Conservation (phyloP, 2,888 invertebrate species). For the Lacanobia oleracea region DNA sequence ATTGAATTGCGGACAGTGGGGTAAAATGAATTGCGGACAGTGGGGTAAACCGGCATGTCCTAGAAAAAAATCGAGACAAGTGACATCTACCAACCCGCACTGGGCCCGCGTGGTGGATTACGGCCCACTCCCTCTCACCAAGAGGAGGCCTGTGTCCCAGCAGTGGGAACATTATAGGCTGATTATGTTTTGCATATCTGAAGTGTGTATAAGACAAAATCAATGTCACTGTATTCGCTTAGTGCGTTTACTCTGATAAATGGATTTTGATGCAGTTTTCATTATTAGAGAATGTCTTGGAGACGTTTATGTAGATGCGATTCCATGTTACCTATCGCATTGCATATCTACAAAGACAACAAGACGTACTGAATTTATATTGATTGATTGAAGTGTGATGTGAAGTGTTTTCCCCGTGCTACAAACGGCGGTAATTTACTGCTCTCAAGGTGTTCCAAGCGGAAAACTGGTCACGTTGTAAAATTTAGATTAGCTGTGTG, state of each 20-base stretch:
- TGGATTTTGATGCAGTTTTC: neutral
- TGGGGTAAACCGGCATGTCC: slow-evolving; percentile 1
- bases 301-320: neutral
- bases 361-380: neutral
- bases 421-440: neutral
- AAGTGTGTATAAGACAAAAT: neutral
- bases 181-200: too few relatives aligned
- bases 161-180: too few relatives aligned
- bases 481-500: slow-evolving; percentile 20
- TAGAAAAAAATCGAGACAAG: too few relatives aligned
- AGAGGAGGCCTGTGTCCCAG: too few relatives aligned
- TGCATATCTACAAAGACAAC: neutral
- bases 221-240: neutral
- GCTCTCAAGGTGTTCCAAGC: neutral
- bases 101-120: too few relatives aligned
- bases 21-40: neutral
- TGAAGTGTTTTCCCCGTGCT: slow-evolving; percentile 4
- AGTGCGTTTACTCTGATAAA: neutral
- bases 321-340: neutral
- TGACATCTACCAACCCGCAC: too few relatives aligned
- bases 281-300: neutral
- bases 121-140: too few relatives aligned
- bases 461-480: slow-evolving; percentile 37
- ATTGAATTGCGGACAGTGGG: slow-evolving; percentile 24
- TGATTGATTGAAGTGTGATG: neutral